A percentile compares a stretch with the other conserved stretches of the same genome.
Evolutionary conservation across 1,140 invertebrate species (phyloP).

Genomic region (Oryctes rhinoceros): DNA sequence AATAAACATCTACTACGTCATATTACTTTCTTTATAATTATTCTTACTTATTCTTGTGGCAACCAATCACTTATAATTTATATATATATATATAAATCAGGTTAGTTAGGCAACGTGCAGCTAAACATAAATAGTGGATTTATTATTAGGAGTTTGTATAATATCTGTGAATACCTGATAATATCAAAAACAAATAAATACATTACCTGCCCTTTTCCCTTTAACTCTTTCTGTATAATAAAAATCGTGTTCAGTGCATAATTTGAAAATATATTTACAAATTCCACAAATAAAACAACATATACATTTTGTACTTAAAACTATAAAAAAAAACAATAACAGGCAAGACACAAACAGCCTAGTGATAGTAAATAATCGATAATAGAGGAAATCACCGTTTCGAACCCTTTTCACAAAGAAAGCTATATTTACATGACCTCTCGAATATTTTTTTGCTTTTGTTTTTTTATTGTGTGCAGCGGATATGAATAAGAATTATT

Average conservation of each 20-base stretch:
- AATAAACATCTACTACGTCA: too few species aligned
- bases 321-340: slow-evolving; percentile 59
- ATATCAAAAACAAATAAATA: not conserved
- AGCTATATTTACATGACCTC: slow-evolving; percentile 48
- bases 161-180: too few species aligned
- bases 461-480: slow-evolving; percentile 13
- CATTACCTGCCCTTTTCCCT: not conserved
- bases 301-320: slow-evolving; percentile 58
- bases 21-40: too few species aligned
- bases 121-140: too few species aligned
- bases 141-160: too few species aligned
- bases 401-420: slow-evolving; percentile 52
- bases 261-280: slow-evolving; percentile 60
- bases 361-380: slow-evolving; percentile 46
- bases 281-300: slow-evolving; percentile 58
- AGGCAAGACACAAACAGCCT: slow-evolving; percentile 59
- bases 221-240: not conserved
- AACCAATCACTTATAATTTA: too few species aligned
- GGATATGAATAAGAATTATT: not conserved
- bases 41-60: too few species aligned
- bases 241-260: slow-evolving; percentile 46
- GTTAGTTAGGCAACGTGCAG: too few species aligned
- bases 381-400: slow-evolving; percentile 48
- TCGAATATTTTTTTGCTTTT: not conserved
- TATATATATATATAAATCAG: too few species aligned